phyloP scores from a whole-genome alignment of 2,888 invertebrate species.

The Spodoptera picta region DNA sequence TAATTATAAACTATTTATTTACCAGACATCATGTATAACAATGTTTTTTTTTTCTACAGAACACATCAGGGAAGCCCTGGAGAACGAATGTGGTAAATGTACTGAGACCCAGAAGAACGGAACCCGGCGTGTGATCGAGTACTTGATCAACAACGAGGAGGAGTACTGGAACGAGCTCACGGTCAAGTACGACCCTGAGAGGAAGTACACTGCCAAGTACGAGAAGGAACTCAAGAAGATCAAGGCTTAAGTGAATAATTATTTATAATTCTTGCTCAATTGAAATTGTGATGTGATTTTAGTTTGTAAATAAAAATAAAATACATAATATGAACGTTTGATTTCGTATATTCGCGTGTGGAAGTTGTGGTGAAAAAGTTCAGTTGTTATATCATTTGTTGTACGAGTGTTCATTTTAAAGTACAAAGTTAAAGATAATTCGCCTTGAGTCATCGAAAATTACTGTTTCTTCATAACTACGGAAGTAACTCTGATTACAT shows the following conservation, averaged over 20 bases:
- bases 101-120: slow-evolving; percentile 64
- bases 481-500: no score
- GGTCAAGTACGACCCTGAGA: slow-evolving; percentile 76
- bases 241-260: slow-evolving; percentile 40
- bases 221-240: slow-evolving; percentile 69
- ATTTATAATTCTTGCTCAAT: slow-evolving; percentile 3
- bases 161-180: slow-evolving; percentile 73
- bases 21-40: background rate
- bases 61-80: slow-evolving; percentile 71
- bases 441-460: no score
- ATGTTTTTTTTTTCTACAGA: slow-evolving; percentile 52
- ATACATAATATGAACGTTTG: slow-evolving; percentile 11
- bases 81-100: slow-evolving; percentile 68
- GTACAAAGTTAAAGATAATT: no score
- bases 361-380: no score
- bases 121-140: slow-evolving; percentile 64
- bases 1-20: no score
- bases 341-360: no score
- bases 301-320: slow-evolving; percentile 21
- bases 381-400: no score
- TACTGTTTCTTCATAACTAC: no score
- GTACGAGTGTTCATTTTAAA: no score
- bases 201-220: slow-evolving; percentile 69
- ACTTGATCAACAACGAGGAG: slow-evolving; percentile 71
- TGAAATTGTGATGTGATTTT: slow-evolving; percentile 20